These are phyloP conservation scores for Brachyalestes nurse DNA, from an alignment of 2,797 vertebrate species.

Conservation along the genomic window DNA sequence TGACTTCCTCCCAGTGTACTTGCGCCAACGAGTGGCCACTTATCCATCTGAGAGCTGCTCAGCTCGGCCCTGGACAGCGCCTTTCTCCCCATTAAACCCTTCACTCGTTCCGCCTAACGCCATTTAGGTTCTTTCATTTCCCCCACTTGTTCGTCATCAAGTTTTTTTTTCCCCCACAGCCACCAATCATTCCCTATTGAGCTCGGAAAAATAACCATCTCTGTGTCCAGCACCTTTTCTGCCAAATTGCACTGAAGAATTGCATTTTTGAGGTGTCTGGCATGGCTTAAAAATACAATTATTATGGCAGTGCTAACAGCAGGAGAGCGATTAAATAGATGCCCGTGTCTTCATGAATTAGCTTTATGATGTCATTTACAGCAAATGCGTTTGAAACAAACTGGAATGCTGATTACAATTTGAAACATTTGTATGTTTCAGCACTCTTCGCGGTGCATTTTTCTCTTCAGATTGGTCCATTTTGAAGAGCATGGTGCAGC, in stretches of 20 bases:
- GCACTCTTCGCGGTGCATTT: not conserved
- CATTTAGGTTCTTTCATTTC: slow-evolving; percentile 55
- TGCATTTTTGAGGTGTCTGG: slow-evolving; percentile 34
- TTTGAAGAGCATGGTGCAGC: not conserved
- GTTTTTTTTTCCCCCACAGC: slow-evolving; percentile 29
- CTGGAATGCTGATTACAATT: slow-evolving; percentile 38
- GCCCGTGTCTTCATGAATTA: slow-evolving; percentile 29
- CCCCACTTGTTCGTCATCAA: slow-evolving; percentile 54
- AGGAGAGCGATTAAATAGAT: slow-evolving; percentile 31
- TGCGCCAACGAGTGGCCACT: slow-evolving; percentile 50
- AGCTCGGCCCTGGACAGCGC: slow-evolving; percentile 34
- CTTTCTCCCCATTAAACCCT: slow-evolving; percentile 52
- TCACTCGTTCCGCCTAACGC: slow-evolving; percentile 48
- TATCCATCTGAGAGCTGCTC: slow-evolving; percentile 50
- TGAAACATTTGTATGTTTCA: not conserved
- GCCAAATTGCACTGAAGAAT: slow-evolving; percentile 43
- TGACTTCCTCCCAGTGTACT: slow-evolving; percentile 48
- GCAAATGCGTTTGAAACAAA: slow-evolving; percentile 37
- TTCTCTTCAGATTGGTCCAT: not conserved
- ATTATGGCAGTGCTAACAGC: slow-evolving; percentile 3
- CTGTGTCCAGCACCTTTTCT: slow-evolving; percentile 45
- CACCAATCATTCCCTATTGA: slow-evolving; percentile 47
- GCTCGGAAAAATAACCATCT: slow-evolving; percentile 27
- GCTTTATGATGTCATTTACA: slow-evolving; percentile 30
- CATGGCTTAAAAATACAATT: slow-evolving; percentile 32